phyloP scores from a whole-genome alignment of 2,113 vertebrate genomes.

The Podilymbus podiceps region DNA sequence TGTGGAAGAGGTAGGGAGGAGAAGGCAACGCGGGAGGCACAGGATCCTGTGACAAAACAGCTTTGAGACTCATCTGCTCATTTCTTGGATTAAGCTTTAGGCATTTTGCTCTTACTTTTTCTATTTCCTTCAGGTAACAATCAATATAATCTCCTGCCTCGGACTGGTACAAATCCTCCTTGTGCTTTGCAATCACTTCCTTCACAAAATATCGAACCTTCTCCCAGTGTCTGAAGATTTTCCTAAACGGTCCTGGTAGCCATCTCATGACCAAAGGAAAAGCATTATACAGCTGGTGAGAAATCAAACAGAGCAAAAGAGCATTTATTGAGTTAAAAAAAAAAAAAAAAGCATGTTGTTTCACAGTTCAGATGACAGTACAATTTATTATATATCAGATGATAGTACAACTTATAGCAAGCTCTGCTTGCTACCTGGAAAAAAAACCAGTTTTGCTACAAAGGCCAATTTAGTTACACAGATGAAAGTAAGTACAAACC shows the following conservation, averaged over 20 bases:
- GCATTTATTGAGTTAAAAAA: not conserved
- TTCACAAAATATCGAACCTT: conserved; percentile 68
- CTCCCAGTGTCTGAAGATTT: conserved; percentile 55
- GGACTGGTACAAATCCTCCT: conserved; percentile 66
- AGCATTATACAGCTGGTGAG: conserved; percentile 75
- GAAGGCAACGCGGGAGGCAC: rapidly evolving
- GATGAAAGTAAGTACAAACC: not conserved
- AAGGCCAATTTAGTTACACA: not conserved
- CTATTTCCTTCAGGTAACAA: conserved; percentile 80
- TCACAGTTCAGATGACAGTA: not conserved
- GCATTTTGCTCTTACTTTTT: conserved; percentile 71
- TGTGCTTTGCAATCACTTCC: conserved; percentile 73
- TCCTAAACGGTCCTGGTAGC: conserved; percentile 79
- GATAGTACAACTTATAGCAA: not conserved
- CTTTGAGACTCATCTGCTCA: not conserved
- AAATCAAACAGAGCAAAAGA: not conserved
- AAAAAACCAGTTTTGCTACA: not conserved
- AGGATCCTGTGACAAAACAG: not conserved
- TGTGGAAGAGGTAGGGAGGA: not conserved
- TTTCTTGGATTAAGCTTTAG: not conserved
- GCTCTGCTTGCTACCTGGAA: not conserved
- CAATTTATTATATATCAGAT: not conserved
- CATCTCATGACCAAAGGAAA: conserved; percentile 77
- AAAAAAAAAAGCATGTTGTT: not conserved
- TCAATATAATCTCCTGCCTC: conserved; percentile 82